A percentile compares a stretch with the other conserved stretches of the same genome.
Conservation (phyloP, 1,140 invertebrate genomes). For the Aphelenchoides besseyi region DNA sequence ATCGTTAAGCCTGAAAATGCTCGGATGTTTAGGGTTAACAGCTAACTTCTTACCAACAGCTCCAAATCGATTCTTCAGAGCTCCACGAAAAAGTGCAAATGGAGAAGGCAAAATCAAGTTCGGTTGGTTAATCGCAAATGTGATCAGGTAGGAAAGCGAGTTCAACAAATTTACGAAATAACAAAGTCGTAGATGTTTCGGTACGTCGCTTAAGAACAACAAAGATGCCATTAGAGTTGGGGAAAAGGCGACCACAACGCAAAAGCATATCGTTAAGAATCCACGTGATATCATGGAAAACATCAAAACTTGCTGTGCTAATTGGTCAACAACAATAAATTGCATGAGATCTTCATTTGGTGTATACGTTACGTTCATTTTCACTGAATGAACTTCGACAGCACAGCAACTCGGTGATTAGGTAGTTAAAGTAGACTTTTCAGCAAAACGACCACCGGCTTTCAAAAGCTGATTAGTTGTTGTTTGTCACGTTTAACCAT, state of each 20-base stretch:
- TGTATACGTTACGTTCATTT: not conserved
- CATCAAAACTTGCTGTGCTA: not conserved
- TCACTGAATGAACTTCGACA: not conserved
- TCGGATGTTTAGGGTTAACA: not conserved
- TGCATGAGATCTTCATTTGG: not conserved
- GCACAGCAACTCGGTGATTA: not conserved
- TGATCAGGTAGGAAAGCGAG: not conserved
- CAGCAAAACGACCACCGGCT: not conserved
- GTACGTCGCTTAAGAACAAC: not conserved
- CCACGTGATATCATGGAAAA: constrained; percentile 1
- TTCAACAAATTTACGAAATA: not conserved
- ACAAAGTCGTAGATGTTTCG: not conserved
- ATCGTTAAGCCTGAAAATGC: constrained; percentile 2
- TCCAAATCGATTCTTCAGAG: constrained; percentile 14
- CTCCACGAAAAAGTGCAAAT: constrained; percentile 4
- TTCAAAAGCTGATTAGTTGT: not conserved
- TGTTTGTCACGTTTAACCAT: too few species aligned
- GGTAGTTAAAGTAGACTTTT: not conserved
- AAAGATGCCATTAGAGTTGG: not conserved
- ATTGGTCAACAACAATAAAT: not conserved
- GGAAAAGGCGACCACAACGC: not conserved
- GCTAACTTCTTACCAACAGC: not conserved
- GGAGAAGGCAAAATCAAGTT: not conserved
- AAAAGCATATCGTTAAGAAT: constrained; percentile 6
- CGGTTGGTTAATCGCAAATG: constrained; percentile 11